Percentiles rank a stretch among this genome's conserved stretches.
Conservation (phyloP, 2,797 vertebrate genomes). For the Petrocephalus schoutedeni region DNA sequence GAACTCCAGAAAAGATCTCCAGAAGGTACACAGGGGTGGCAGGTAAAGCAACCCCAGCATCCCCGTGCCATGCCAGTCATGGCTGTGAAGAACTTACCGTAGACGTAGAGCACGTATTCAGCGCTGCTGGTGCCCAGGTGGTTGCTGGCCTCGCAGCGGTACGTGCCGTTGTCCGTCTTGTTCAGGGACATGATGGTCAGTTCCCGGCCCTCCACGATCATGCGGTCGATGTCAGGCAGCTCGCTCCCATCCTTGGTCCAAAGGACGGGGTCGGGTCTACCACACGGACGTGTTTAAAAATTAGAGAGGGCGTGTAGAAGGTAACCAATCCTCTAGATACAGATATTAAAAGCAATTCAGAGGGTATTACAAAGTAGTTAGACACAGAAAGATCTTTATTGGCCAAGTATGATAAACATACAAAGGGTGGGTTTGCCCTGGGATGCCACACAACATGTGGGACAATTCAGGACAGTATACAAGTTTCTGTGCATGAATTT, state of each 20-base stretch:
- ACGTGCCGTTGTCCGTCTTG: constrained; percentile 98
- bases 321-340: not conserved
- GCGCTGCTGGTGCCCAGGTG: constrained; percentile 89
- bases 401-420: not conserved
- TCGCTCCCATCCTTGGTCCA: constrained; percentile 97
- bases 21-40: not conserved
- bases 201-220: constrained; percentile 92
- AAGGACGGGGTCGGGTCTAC: constrained; percentile 88
- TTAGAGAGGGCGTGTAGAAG: not conserved
- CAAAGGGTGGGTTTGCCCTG: not conserved
- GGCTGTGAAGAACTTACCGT: constrained; percentile 54
- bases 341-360: not conserved
- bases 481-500: not conserved
- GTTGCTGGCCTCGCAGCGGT: constrained; percentile 94
- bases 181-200: constrained; percentile 92
- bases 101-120: constrained; percentile 90
- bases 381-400: not conserved
- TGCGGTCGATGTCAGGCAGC: constrained; percentile 85
- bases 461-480: not conserved
- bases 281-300: not conserved
- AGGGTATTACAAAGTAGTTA: not conserved
- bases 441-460: not conserved
- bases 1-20: not conserved
- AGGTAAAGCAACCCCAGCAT: not conserved
- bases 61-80: not conserved